These are phyloP conservation scores for Tinea pellionella DNA, from an alignment of 2,888 invertebrate genomes.

Conservation along the genomic window DNA sequence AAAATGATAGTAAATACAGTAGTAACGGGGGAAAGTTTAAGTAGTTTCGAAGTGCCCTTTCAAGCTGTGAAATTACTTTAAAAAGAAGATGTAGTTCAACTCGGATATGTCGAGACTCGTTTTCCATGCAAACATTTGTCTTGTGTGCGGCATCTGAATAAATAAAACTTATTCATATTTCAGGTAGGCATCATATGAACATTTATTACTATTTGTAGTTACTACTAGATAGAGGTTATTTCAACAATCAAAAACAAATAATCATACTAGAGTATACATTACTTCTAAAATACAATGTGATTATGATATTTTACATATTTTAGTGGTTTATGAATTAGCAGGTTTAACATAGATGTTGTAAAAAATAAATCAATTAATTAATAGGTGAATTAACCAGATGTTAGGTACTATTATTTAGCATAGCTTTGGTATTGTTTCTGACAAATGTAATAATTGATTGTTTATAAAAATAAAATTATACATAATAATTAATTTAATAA, in stretches of 20 bases:
- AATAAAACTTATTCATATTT: conserved; percentile 2
- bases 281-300: background rate
- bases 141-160: conserved; percentile 2
- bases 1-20: background rate
- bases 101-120: conserved; percentile 4
- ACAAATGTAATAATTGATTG: too few species aligned
- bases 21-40: conserved; percentile 3
- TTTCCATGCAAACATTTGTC: background rate
- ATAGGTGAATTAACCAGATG: too few species aligned
- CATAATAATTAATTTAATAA: too few species aligned
- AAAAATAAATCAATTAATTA: too few species aligned
- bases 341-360: background rate
- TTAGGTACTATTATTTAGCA: too few species aligned
- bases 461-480: too few species aligned
- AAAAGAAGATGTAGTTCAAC: conserved; percentile 1
- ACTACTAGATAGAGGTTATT: background rate
- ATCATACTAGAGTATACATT: background rate
- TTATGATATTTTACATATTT: background rate
- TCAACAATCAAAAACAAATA: background rate
- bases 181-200: background rate
- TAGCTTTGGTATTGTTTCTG: too few species aligned
- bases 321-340: background rate
- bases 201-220: background rate
- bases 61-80: conserved; percentile 4
- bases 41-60: background rate